Percentiles rank a stretch among this genome's conserved stretches.
Evolutionary conservation across 2,113 vertebrate species (phyloP).

Genomic region (Gallinago media): DNA sequence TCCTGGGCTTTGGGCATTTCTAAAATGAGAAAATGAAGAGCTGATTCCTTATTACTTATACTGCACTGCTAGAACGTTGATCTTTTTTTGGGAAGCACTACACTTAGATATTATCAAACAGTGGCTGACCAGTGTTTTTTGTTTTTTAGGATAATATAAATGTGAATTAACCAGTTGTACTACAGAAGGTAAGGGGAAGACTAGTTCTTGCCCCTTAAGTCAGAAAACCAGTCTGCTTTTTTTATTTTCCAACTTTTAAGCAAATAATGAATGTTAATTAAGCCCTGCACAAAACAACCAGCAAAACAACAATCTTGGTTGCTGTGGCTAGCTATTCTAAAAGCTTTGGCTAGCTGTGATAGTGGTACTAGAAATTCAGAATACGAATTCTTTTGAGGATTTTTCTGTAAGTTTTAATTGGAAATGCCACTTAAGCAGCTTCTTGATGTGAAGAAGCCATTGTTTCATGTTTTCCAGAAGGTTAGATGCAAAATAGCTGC

Average conservation of each 20-base stretch:
- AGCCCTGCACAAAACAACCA: not conserved
- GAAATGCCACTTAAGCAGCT: not conserved
- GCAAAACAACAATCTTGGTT: not conserved
- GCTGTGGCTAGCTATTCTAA: not conserved
- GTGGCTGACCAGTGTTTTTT: not conserved
- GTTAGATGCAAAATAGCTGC: not conserved
- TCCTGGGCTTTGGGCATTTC: slow-evolving; percentile 69
- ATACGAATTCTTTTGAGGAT: not conserved
- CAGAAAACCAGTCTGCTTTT: not conserved
- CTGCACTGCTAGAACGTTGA: slow-evolving; percentile 8
- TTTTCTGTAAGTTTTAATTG: not conserved
- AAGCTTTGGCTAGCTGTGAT: not conserved
- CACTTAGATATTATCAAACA: not conserved
- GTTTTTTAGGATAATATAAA: not conserved
- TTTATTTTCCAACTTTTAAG: not conserved
- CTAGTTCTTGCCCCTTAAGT: not conserved
- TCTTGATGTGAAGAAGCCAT: not conserved
- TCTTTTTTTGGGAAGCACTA: not conserved
- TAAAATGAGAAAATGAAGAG: slow-evolving; percentile 23
- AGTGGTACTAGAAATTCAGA: not conserved
- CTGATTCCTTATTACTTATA: not conserved
- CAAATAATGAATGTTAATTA: not conserved
- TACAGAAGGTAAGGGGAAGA: not conserved
- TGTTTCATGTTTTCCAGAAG: not conserved
- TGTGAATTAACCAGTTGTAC: not conserved